Evolutionary conservation across 2,113 vertebrate species (phyloP).

Genomic region (Elaphurus davidianus): DNA sequence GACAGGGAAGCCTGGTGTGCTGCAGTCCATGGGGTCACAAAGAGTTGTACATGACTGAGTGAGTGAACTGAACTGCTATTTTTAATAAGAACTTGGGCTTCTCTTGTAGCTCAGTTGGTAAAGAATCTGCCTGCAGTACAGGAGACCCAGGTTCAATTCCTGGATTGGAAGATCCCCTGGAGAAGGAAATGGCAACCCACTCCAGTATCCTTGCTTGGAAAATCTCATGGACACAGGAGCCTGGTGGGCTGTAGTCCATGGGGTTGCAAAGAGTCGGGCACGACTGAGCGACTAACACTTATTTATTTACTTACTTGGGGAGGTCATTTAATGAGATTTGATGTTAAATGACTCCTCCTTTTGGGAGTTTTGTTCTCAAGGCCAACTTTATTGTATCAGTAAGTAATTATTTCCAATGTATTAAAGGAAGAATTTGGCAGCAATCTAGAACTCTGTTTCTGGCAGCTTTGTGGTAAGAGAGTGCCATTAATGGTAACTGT

Average conservation of each 20-base stretch:
- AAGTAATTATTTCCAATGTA: not conserved
- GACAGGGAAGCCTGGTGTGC: not conserved
- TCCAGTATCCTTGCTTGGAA: not conserved
- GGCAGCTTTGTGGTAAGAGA: not conserved
- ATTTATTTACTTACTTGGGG: not conserved
- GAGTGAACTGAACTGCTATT: not conserved
- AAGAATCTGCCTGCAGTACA: not conserved
- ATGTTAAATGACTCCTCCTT: slow-evolving; percentile 16
- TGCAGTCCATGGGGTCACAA: not conserved
- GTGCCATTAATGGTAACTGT: not conserved
- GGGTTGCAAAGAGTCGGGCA: not conserved
- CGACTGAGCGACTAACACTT: not conserved
- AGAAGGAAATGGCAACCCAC: not conserved
- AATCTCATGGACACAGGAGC: not conserved
- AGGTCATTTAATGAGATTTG: not conserved
- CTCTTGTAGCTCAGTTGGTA: not conserved
- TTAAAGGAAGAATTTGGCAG: not conserved
- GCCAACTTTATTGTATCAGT: not conserved
- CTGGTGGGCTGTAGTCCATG: not conserved
- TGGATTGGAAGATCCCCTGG: not conserved
- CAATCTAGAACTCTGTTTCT: not conserved
- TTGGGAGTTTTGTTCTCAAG: slow-evolving; percentile 13
- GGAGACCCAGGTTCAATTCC: fast-evolving
- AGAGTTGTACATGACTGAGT: not conserved
- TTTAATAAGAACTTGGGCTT: not conserved